Evolutionary conservation across 2,113 vertebrate species (phyloP).

Genomic region (Apodemus speciosus): DNA sequence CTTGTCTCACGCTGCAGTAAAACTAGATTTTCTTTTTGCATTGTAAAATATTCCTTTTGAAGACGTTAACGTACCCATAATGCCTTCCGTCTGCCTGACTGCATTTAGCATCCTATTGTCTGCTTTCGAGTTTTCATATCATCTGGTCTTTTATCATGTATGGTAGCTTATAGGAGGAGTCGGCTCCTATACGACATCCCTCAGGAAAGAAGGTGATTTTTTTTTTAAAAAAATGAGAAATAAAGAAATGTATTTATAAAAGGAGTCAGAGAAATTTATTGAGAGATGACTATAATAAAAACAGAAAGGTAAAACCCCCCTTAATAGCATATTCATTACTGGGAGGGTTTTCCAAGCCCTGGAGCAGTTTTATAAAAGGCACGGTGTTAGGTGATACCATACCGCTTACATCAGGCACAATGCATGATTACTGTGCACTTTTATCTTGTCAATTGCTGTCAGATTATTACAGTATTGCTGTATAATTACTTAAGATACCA

Average conservation of each 20-base stretch:
- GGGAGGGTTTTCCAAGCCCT: slow-evolving; percentile 74
- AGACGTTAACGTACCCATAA: slow-evolving; percentile 73
- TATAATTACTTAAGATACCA: slow-evolving; percentile 76
- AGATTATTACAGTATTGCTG: slow-evolving; percentile 72
- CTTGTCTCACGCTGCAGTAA: slow-evolving; percentile 77
- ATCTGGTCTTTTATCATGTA: slow-evolving; percentile 80
- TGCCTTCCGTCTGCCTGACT: slow-evolving; percentile 70
- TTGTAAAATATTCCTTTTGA: slow-evolving; percentile 75
- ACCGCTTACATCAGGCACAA: slow-evolving; percentile 65
- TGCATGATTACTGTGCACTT: slow-evolving; percentile 68
- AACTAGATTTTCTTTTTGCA: slow-evolving; percentile 74
- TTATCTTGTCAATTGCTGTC: slow-evolving; percentile 77
- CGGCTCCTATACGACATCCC: slow-evolving; percentile 81
- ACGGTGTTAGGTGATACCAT: slow-evolving; percentile 62
- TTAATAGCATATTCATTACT: slow-evolving; percentile 83
- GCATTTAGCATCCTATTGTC: slow-evolving; percentile 77
- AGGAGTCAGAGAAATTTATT: slow-evolving; percentile 84
- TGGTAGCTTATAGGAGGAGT: slow-evolving; percentile 81
- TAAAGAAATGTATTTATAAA: slow-evolving; percentile 87
- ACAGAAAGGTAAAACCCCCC: slow-evolving; percentile 76
- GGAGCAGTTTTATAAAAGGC: slow-evolving; percentile 74
- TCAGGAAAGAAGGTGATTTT: slow-evolving; percentile 80
- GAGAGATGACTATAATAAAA: slow-evolving; percentile 81
- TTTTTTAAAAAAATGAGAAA: slow-evolving; percentile 85
- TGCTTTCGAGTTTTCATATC: slow-evolving; percentile 80